These are phyloP conservation scores for Lagopus leucura DNA, from an alignment of 2,113 vertebrate species.

Conservation along the genomic window DNA sequence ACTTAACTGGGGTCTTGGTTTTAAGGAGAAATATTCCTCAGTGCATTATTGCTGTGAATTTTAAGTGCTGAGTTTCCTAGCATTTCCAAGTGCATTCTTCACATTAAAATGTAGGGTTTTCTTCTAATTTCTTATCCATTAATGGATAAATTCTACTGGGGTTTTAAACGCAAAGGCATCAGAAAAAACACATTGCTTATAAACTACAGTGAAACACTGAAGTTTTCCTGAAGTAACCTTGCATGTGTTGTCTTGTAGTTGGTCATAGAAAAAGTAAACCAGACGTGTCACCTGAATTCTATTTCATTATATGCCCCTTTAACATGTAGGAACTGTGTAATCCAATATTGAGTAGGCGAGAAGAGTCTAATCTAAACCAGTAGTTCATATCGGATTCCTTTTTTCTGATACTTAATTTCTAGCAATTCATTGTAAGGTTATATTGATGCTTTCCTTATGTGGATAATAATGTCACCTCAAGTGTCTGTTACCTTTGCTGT, in stretches of 20 bases:
- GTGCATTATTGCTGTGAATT: conserved; percentile 45
- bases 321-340: conserved; percentile 3
- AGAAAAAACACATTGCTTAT: not conserved
- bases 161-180: conserved; percentile 39
- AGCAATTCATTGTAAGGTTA: conserved; percentile 43
- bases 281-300: not conserved
- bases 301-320: conserved; percentile 11
- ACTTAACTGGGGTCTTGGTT: conserved; percentile 60
- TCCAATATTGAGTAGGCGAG: conserved; percentile 42
- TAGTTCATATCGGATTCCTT: conserved; percentile 1
- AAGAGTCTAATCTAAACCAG: conserved; percentile 64
- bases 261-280: not conserved
- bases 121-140: conserved; percentile 50
- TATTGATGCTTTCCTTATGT: conserved; percentile 74
- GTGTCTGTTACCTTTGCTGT: conserved; percentile 75
- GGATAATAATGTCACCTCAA: conserved; percentile 79
- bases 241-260: not conserved
- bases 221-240: conserved; percentile 28
- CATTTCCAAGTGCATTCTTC: conserved; percentile 21
- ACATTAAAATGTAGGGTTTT: not conserved
- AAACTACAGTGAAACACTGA: not conserved
- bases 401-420: conserved; percentile 50
- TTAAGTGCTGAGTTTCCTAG: conserved; percentile 42
- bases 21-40: conserved; percentile 54
- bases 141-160: conserved; percentile 47